Evolutionary conservation across 2,113 vertebrate genomes (phyloP), one percentile per base, ranked within the genome.

Genomic region (Phylloscopus trochilus): DNA sequence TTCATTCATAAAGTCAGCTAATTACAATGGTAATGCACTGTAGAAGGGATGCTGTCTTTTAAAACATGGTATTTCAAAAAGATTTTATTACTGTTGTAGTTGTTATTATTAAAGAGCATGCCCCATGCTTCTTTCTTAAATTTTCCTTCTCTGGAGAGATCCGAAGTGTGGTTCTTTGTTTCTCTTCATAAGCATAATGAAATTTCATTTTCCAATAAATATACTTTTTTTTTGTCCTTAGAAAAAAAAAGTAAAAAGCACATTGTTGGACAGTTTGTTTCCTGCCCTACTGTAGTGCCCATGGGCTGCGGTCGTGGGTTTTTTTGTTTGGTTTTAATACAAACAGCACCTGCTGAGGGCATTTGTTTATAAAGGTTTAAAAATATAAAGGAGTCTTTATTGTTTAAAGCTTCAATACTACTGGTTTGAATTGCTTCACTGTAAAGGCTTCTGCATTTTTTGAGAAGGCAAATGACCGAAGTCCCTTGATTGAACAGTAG

Each of bases 201-300:
- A 92, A 53, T 94, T 84, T 93, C 89, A 96, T 89, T 97, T 97
- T 98, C 95, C 90, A 98, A 98, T 98, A 98, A 98, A 98, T 98
- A 98, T 8, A 73, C 35, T 56, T 81, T 1, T 33, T 67, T 88
- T 92, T 63, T 33, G 30, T 64, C 53, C 47, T 86, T 87, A 63
- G 37, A 67, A 78, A 93, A 96, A 93, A 83, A 37, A 39, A 86
- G 15, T 89, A 58, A 92, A 80, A 93, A 95, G 73, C 82, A 51
- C 80, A 83, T 85, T 87, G 82, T 80, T 83, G 55, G 95, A 94
- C 87, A 97, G 55, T 91, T 90, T 56, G 67, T 92, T 70, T 92
- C 79, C 90, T 98, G 92, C 95, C 63, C 97, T 98, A 97, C 89
- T 96, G 94, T 94, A 96, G 89, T 78, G 86, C 96, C 80, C 94